These are phyloP conservation scores for Anoura caudifer DNA, from an alignment of 2,113 vertebrate genomes.

Conservation along the genomic window DNA sequence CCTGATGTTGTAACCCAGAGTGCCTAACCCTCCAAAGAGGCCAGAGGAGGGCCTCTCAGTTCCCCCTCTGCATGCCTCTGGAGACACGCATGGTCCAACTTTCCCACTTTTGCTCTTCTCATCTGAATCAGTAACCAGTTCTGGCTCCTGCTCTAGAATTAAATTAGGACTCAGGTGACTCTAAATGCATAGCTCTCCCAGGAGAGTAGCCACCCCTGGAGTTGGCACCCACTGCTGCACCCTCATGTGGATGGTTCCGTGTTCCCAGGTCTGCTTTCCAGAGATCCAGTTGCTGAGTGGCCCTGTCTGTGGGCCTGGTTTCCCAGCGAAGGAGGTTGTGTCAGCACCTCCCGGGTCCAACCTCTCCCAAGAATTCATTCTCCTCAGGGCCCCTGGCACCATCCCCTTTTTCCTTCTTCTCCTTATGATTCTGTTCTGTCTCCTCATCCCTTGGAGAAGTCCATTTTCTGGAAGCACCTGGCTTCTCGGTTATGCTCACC, in stretches of 20 bases:
- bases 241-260: not conserved
- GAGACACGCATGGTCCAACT: not conserved
- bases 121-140: not conserved
- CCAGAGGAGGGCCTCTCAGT: not conserved
- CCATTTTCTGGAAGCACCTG: not conserved
- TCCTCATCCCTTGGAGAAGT: not conserved
- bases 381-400: not conserved
- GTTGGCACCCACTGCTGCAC: not conserved
- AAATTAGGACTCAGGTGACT: not conserved
- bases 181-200: not conserved
- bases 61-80: not conserved
- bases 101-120: not conserved
- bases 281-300: not conserved
- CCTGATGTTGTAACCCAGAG: not conserved
- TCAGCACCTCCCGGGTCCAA: not conserved
- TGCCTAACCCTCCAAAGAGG: not conserved
- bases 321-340: not conserved
- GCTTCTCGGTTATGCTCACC: not conserved
- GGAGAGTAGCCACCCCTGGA: fast-evolving
- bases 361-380: not conserved
- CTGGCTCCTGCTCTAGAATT: not conserved
- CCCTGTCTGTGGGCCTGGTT: not conserved
- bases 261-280: not conserved
- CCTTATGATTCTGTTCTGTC: not conserved
- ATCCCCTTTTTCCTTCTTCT: not conserved